phyloP scores from a whole-genome alignment of 2,888 invertebrate species.

The Oxycera nigricornis region DNA sequence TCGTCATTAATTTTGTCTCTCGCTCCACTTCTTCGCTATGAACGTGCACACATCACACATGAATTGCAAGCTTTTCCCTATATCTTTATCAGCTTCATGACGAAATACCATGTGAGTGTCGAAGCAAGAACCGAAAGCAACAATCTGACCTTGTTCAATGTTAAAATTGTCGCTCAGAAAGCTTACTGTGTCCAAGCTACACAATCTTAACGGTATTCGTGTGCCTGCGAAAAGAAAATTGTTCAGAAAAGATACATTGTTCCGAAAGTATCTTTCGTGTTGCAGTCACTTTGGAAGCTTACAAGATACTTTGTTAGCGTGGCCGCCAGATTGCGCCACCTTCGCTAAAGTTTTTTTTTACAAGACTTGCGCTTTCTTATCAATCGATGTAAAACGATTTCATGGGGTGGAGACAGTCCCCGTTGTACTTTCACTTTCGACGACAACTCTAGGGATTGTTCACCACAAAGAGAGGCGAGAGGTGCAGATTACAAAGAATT shows the following conservation, averaged over 20 bases:
- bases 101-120: neutral
- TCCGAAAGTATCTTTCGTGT: neutral
- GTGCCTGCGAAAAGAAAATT: neutral
- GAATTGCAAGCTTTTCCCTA: neutral
- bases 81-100: neutral
- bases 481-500: neutral
- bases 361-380: conserved; percentile 1
- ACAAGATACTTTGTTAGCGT: neutral
- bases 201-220: neutral
- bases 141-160: conserved; percentile 18
- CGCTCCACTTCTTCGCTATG: too few species aligned
- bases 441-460: neutral
- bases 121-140: neutral
- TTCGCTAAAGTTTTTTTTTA: neutral
- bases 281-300: neutral
- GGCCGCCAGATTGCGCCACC: neutral
- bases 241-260: neutral
- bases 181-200: neutral
- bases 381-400: neutral
- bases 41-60: too few species aligned
- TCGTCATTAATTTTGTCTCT: too few species aligned
- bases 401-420: neutral
- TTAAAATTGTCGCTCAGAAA: neutral
- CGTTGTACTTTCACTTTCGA: conserved; percentile 7
- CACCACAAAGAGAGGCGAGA: neutral